These are phyloP conservation scores for Drosophila ironensis DNA, from an alignment of 1,140 invertebrate species.

Conservation along the genomic window DNA sequence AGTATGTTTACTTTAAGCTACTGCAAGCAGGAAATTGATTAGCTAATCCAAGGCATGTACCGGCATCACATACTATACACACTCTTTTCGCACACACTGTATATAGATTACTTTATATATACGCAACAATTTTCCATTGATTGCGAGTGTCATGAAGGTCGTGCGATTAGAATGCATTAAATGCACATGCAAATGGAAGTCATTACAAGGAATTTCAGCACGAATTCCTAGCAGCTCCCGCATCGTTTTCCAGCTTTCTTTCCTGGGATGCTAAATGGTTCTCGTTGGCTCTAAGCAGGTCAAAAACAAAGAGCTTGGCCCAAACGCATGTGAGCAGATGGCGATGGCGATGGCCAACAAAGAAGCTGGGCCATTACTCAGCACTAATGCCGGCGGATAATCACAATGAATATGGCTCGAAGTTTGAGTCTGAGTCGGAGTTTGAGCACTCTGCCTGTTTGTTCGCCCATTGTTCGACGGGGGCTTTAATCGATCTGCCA, in stretches of 20 bases:
- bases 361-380: conserved; percentile 41
- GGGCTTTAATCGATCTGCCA: conserved; percentile 53
- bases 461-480: neutral
- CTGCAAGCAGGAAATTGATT: conserved; percentile 53
- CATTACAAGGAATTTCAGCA: conserved; percentile 5
- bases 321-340: neutral
- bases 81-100: too few species aligned
- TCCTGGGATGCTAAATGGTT: too few species aligned
- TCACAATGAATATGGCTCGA: conserved; percentile 35
- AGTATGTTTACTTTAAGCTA: conserved; percentile 2
- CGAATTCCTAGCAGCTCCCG: neutral
- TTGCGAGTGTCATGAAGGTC: conserved; percentile 63
- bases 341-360: conserved; percentile 4
- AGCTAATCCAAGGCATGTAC: conserved; percentile 35
- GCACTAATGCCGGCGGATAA: conserved; percentile 35
- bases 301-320: conserved; percentile 15
- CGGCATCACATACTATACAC: conserved; percentile 15
- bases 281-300: neutral
- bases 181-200: conserved; percentile 44
- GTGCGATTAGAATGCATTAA: conserved; percentile 61
- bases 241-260: neutral
- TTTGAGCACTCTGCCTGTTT: conserved; percentile 2
- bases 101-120: conserved; percentile 31
- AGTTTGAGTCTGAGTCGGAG: neutral
- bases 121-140: conserved; percentile 58